Conservation (phyloP, 2,113 vertebrate genomes). For the Microcebus ravelobensis region DNA sequence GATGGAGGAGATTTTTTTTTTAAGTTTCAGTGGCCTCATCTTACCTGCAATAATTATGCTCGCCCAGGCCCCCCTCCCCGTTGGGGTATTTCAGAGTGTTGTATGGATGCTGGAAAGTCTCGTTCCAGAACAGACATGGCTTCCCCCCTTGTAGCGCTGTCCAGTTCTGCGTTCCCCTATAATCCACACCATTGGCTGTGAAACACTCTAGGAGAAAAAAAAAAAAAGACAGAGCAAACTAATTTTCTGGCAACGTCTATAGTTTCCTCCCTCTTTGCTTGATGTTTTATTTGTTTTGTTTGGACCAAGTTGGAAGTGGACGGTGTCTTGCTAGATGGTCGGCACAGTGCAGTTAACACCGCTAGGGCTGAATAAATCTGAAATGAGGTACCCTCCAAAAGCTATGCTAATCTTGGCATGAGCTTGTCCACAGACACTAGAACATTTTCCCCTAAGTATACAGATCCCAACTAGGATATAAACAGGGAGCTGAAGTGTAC, state of each 20-base stretch:
- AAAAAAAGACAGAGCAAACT: slow-evolving; percentile 64
- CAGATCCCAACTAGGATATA: slow-evolving; percentile 4
- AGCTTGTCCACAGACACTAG: not conserved
- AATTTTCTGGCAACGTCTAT: slow-evolving; percentile 61
- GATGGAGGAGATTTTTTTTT: not conserved
- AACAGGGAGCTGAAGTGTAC: slow-evolving; percentile 1
- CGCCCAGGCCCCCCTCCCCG: slow-evolving; percentile 95
- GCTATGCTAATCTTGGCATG: not conserved
- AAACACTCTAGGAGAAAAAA: slow-evolving; percentile 92
- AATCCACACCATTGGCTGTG: slow-evolving; percentile 96
- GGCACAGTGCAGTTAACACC: not conserved
- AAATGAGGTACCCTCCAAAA: not conserved
- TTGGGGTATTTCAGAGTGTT: slow-evolving; percentile 97
- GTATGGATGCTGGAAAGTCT: slow-evolving; percentile 98
- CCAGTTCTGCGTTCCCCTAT: slow-evolving; percentile 95
- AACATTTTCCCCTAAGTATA: slow-evolving; percentile 1
- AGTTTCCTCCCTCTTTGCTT: slow-evolving; percentile 59
- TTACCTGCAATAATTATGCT: slow-evolving; percentile 98
- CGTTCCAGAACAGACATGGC: slow-evolving; percentile 97
- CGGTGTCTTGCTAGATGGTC: slow-evolving; percentile 11
- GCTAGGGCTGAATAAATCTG: not conserved
- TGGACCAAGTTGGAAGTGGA: slow-evolving; percentile 58
- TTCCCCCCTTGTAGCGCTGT: slow-evolving; percentile 92
- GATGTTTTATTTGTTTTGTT: slow-evolving; percentile 65
- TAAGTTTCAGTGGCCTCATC: not conserved